Conservation (phyloP, 2,888 invertebrate genomes). For the Drosophila affinis region DNA sequence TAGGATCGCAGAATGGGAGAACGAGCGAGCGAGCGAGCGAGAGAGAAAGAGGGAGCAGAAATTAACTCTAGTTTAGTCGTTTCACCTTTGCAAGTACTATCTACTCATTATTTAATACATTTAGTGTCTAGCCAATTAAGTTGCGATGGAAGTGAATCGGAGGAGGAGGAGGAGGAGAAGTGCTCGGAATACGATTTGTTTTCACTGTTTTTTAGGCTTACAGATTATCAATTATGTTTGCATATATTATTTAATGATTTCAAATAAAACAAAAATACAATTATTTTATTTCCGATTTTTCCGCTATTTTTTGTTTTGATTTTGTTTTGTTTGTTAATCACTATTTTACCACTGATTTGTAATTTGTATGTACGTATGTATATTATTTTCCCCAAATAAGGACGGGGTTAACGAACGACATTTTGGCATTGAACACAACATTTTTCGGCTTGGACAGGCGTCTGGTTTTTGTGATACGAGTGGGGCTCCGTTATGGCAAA, state of each 20-base stretch:
- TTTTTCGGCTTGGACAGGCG: constrained; percentile 69
- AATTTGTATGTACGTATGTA: background rate
- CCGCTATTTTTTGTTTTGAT: constrained; percentile 9
- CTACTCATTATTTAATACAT: constrained; percentile 69
- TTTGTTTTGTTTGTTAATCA: no score
- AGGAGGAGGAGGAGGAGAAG: constrained; percentile 14
- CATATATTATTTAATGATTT: constrained; percentile 73
- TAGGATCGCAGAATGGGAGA: background rate
- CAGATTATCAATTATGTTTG: constrained; percentile 62
- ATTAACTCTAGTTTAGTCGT: constrained; percentile 39
- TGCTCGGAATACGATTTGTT: constrained; percentile 60
- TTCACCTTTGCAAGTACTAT: constrained; percentile 54
- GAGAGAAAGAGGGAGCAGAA: constrained; percentile 13
- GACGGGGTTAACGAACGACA: constrained; percentile 35
- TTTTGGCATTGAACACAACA: constrained; percentile 48
- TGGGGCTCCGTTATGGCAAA: constrained; percentile 54
- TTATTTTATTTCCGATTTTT: constrained; percentile 38
- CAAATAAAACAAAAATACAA: constrained; percentile 58
- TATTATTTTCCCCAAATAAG: constrained; percentile 7
- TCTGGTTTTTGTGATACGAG: constrained; percentile 72
- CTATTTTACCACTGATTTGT: no score
- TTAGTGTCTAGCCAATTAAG: constrained; percentile 39
- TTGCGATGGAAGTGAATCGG: constrained; percentile 45
- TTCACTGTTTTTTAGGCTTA: constrained; percentile 67
- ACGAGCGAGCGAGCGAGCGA: no score